Conservation (phyloP, 2,113 vertebrate species). For the Nymphicus hollandicus region DNA sequence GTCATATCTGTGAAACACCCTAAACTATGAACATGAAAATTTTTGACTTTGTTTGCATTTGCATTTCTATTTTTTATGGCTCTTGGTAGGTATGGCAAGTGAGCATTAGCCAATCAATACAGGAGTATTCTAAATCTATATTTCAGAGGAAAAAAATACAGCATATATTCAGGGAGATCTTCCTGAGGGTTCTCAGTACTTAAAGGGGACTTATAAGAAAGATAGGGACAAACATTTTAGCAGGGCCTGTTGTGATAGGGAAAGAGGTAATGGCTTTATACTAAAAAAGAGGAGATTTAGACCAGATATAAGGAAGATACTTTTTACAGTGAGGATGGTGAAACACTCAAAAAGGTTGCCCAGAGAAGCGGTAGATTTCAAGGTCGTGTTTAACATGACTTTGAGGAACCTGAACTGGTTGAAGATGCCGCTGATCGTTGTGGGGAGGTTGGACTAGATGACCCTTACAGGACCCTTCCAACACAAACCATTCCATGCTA, state of each 20-base stretch:
- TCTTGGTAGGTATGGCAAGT: not conserved
- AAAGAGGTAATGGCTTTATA: not conserved
- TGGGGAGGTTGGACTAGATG: not conserved
- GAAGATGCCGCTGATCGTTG: not conserved
- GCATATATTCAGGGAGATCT: not conserved
- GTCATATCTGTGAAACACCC: not conserved
- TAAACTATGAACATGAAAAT: not conserved
- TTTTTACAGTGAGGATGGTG: not conserved
- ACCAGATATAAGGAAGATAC: not conserved
- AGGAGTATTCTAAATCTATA: not conserved
- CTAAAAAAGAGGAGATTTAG: not conserved
- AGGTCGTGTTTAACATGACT: not conserved
- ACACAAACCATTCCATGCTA: not conserved
- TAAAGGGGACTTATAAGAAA: not conserved
- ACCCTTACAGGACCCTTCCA: not conserved
- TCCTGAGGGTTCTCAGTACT: not conserved
- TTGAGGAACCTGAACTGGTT: not conserved
- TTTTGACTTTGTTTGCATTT: not conserved
- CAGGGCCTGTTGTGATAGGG: not conserved
- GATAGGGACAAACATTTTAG: not conserved
- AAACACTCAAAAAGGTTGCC: not conserved
- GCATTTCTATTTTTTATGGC: not conserved
- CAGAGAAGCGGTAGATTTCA: not conserved
- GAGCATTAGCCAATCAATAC: not conserved
- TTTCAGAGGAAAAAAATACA: not conserved